phyloP scores from a whole-genome alignment of 2,113 vertebrate genomes.

The Corynorhinus townsendii region DNA sequence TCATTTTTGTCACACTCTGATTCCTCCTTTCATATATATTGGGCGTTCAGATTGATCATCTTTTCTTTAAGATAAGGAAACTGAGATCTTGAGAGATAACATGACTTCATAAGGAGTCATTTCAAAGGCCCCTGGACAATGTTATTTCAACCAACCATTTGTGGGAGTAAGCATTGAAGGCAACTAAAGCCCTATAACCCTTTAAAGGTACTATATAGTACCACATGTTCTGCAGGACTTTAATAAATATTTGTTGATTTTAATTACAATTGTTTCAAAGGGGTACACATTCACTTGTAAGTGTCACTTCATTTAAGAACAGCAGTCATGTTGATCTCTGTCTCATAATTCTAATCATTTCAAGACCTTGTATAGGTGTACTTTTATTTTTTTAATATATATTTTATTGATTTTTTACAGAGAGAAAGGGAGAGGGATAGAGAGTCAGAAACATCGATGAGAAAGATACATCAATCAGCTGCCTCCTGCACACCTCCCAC shows the following conservation, averaged over 20 bases:
- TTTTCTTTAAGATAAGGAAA: background rate
- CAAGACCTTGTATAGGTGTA: background rate
- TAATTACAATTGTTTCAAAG: background rate
- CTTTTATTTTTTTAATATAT: too few relatives aligned
- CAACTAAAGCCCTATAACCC: background rate
- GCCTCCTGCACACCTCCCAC: too few relatives aligned
- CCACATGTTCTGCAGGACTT: background rate
- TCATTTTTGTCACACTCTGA: background rate
- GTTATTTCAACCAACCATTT: background rate
- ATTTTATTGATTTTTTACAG: too few relatives aligned
- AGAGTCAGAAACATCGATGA: too few relatives aligned
- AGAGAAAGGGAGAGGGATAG: too few relatives aligned
- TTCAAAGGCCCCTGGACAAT: accelerated
- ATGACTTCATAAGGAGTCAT: background rate
- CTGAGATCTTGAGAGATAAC: background rate
- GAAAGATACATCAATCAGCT: too few relatives aligned
- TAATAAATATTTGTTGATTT: constrained; percentile 28
- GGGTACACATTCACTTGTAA: background rate
- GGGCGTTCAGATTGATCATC: background rate
- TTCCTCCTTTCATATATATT: background rate
- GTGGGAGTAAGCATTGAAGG: background rate
- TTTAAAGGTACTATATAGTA: background rate
- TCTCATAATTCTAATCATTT: background rate
- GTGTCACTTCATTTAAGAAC: background rate
- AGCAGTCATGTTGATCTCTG: background rate